phyloP scores from a whole-genome alignment of 2,797 vertebrate genomes.

The Gymnopithys bicolor region DNA sequence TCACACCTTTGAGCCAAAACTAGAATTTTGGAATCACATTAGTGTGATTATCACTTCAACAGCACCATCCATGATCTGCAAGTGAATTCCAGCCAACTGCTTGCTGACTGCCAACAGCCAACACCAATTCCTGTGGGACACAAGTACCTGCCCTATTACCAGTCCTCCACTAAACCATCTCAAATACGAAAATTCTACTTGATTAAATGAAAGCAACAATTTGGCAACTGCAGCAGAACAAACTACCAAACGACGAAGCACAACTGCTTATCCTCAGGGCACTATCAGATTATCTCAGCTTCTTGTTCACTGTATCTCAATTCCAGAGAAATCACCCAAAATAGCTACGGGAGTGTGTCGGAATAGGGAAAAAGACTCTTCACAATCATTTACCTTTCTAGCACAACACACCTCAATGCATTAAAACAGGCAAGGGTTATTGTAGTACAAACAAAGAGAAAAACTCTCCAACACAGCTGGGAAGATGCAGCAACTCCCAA shows the following conservation, averaged over 20 bases:
- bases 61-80: background rate
- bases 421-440: background rate
- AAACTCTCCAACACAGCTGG: background rate
- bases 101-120: background rate
- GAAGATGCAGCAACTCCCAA: background rate
- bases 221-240: background rate
- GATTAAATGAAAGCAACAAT: background rate
- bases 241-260: background rate
- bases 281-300: background rate
- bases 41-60: background rate
- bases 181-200: background rate
- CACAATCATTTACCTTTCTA: background rate
- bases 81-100: background rate
- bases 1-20: background rate
- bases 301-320: background rate
- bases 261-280: background rate
- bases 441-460: background rate
- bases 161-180: background rate
- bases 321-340: background rate
- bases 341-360: background rate
- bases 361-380: background rate
- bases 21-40: background rate
- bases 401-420: background rate
- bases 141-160: fast-evolving
- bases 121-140: background rate